Conservation (phyloP, 2,113 vertebrate genomes). For the Burhinus bistriatus region DNA sequence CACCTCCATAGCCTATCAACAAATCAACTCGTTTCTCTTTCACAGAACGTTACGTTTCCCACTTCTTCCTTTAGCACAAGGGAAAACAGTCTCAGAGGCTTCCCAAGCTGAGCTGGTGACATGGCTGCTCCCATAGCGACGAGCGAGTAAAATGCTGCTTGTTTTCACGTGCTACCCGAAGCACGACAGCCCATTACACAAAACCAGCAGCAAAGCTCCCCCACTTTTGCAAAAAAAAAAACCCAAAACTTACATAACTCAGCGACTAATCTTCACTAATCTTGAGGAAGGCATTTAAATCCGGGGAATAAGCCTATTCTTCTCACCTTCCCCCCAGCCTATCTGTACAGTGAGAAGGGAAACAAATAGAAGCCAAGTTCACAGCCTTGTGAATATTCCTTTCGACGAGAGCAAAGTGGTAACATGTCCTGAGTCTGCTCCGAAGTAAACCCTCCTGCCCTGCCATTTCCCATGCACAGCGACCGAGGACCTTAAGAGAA, state of each 20-base stretch:
- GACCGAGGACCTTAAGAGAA: not conserved
- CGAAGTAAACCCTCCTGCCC: not conserved
- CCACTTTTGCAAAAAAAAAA: not conserved
- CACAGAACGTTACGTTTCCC: not conserved
- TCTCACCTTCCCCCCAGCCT: not conserved
- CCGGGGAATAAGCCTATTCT: conserved; percentile 16
- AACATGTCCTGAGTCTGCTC: not conserved
- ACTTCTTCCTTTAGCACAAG: not conserved
- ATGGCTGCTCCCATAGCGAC: not conserved
- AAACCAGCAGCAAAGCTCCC: not conserved
- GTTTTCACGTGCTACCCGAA: not conserved
- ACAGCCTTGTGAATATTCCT: not conserved
- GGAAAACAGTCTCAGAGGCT: not conserved
- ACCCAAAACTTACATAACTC: conserved; percentile 16
- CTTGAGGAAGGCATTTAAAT: conserved; percentile 49
- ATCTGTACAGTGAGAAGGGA: not conserved
- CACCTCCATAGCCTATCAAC: not conserved
- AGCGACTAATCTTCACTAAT: conserved; percentile 50
- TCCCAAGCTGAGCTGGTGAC: not conserved
- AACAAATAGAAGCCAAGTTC: not conserved
- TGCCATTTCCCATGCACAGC: not conserved
- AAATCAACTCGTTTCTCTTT: not conserved
- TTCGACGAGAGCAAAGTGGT: not conserved
- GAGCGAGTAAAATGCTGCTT: rapidly evolving
- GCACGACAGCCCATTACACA: not conserved